Base-by-base conservation (phyloP, 2,797 vertebrate species). In the Perodicticus potto region DNA sequence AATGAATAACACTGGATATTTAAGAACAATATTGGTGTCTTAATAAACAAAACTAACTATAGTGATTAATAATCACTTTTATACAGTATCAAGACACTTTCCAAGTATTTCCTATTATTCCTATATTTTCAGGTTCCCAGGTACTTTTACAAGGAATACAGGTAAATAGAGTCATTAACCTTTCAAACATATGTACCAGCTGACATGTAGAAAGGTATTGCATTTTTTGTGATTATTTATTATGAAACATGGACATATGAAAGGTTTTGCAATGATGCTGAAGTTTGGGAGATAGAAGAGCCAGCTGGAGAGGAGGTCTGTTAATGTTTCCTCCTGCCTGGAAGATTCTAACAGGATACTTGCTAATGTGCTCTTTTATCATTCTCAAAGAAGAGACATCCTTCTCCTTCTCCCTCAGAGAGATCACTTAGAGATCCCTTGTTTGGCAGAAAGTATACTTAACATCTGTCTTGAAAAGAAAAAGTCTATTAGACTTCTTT, bases 191-290 rank as follows among this genome's bases (percentile, higher is more conserved):
- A 94, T 43, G 72, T 73, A 29, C 7, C 43, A 86, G 7, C 55
- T 80, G 53, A 91, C n/a, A 86, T 1, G 0, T 32, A 70, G 91
- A 20, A 95, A 97, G 69, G 45, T 72, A 96, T 7, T 61, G 12
- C 29, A 40, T 83, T 97, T 34, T 94, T 97, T 11, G 89, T n/a
- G 53, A 95, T 88, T 94, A 92, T 93, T 97, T 96, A 89, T 81
- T 63, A 95, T 9, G 1, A 88, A 97, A 91, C 2, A 76, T 61
- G 27, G 3, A 92, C 49, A 82, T 87, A 96, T 97, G 65, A n/a
- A 57, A 94, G 7, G 43, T 92, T 70, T 97, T 57, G 92, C 23
- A 17, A 61, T 95, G 95, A 97, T 6, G 7, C 43, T 91, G 49
- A 97, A 55, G 83, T 96, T 76, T 57, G 76, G 34, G 93, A 96